Percentiles rank a stretch among this genome's conserved stretches.
These are phyloP conservation scores for Lampropteryx suffumata DNA, from an alignment of 2,888 invertebrate species.

Conservation along the genomic window DNA sequence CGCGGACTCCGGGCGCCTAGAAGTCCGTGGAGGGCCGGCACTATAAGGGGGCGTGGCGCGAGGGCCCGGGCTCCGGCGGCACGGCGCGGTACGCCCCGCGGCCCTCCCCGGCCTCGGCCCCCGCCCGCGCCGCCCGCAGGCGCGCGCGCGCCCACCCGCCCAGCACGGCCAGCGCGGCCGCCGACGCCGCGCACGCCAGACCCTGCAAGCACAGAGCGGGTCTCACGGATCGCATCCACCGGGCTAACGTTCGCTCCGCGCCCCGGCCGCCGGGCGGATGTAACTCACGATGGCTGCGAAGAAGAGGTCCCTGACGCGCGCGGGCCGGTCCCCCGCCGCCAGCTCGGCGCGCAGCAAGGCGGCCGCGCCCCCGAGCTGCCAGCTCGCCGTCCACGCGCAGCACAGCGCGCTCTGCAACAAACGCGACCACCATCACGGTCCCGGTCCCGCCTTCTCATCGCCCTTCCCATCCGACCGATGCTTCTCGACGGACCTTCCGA, in stretches of 20 bases:
- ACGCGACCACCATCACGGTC: no score
- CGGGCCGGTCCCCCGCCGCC: slow-evolving; percentile 47
- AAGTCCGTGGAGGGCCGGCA: slow-evolving; percentile 55
- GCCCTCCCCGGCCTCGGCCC: slow-evolving; percentile 7
- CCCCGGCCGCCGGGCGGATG: not conserved
- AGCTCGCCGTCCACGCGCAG: slow-evolving; percentile 41
- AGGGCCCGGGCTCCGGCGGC: slow-evolving; percentile 44
- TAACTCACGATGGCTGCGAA: slow-evolving; percentile 42
- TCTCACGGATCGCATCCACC: no score
- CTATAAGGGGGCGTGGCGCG: slow-evolving; percentile 66
- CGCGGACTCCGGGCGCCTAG: slow-evolving; percentile 26
- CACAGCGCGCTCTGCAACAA: slow-evolving; percentile 39
- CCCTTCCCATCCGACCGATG: no score
- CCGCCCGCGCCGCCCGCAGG: slow-evolving; percentile 29
- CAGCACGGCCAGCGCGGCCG: slow-evolving; percentile 39
- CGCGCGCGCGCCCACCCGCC: slow-evolving; percentile 36
- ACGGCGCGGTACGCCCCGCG: slow-evolving; percentile 50
- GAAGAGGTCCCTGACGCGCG: slow-evolving; percentile 38
- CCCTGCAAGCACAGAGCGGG: slow-evolving; percentile 42
- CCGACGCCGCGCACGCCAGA: slow-evolving; percentile 41
- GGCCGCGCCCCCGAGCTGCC: slow-evolving; percentile 47
- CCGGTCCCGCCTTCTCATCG: no score
- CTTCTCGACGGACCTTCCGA: no score
- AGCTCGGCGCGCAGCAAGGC: slow-evolving; percentile 54
- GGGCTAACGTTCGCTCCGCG: no score